Conservation (phyloP, 1,140 invertebrate species). For the Panagrolaimus sp. region DNA sequence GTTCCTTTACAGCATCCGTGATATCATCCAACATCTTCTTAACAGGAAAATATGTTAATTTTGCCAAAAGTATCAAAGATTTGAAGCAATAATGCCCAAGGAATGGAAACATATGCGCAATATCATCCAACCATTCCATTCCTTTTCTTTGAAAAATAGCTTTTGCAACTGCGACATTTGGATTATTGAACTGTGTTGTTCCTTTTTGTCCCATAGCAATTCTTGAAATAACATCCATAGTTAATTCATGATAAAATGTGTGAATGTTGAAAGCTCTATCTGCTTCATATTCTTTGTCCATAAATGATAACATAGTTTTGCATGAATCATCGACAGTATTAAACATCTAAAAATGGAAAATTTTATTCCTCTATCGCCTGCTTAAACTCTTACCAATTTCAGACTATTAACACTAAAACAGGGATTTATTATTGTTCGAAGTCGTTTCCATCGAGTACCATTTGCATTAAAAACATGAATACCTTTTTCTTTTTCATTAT, state of each 20-base stretch:
- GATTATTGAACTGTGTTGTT: conserved; percentile 38
- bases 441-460: conserved; percentile 59
- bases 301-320: conserved; percentile 32
- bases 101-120: no score
- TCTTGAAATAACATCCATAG: conserved; percentile 45
- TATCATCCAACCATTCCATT: not conserved
- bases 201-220: conserved; percentile 47
- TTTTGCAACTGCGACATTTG: conserved; percentile 15
- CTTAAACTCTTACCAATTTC: no score
- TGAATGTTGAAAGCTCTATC: conserved; percentile 30
- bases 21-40: no score
- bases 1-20: no score
- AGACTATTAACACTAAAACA: conserved; percentile 60
- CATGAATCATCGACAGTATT: conserved; percentile 47
- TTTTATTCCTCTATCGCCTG: no score
- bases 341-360: conserved; percentile 41
- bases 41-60: no score
- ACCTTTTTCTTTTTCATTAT: conserved; percentile 25
- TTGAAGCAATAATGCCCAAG: no score
- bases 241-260: conserved; percentile 43
- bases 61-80: no score
- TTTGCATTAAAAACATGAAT: conserved; percentile 44
- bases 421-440: conserved; percentile 60
- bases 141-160: conserved; percentile 18
- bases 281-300: conserved; percentile 24